phyloP scores from a whole-genome alignment of 2,113 vertebrate genomes.

The Grammatotria lemairii region DNA sequence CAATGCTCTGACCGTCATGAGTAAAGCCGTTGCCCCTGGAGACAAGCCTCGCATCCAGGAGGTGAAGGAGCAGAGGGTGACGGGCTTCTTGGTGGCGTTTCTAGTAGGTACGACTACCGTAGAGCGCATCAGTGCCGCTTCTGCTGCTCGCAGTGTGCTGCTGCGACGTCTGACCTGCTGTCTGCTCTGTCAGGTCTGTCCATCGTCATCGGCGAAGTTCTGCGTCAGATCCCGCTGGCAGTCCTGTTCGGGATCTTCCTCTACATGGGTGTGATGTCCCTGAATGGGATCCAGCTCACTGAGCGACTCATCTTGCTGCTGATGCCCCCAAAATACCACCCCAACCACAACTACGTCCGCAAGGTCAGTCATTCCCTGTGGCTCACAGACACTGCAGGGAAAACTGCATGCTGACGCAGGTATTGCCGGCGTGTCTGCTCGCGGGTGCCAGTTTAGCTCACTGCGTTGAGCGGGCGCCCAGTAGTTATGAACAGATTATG shows the following conservation, averaged over 20 bases:
- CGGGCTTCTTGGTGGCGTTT: constrained; percentile 83
- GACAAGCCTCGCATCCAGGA: constrained; percentile 92
- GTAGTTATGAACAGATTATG: background rate
- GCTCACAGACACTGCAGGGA: background rate
- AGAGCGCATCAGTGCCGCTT: accelerated
- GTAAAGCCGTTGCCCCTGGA: constrained; percentile 84
- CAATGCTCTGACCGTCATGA: constrained; percentile 92
- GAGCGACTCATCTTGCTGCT: constrained; percentile 85
- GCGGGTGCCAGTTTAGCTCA: background rate
- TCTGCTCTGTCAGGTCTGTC: constrained; percentile 77
- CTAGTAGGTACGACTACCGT: constrained; percentile 77
- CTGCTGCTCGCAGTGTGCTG: background rate
- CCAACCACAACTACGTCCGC: constrained; percentile 79
- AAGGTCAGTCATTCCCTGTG: constrained; percentile 70
- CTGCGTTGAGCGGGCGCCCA: background rate
- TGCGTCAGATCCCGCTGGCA: constrained; percentile 83
- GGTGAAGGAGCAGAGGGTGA: constrained; percentile 93
- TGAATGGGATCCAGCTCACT: constrained; percentile 89
- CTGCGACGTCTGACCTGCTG: background rate
- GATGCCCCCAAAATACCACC: constrained; percentile 91
- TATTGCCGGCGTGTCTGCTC: background rate
- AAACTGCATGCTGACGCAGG: background rate
- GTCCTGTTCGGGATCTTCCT: constrained; percentile 91
- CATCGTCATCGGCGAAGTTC: constrained; percentile 85
- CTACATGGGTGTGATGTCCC: constrained; percentile 90